phyloP scores from a whole-genome alignment of 2,113 vertebrate genomes.

The Lamprotornis superbus region DNA sequence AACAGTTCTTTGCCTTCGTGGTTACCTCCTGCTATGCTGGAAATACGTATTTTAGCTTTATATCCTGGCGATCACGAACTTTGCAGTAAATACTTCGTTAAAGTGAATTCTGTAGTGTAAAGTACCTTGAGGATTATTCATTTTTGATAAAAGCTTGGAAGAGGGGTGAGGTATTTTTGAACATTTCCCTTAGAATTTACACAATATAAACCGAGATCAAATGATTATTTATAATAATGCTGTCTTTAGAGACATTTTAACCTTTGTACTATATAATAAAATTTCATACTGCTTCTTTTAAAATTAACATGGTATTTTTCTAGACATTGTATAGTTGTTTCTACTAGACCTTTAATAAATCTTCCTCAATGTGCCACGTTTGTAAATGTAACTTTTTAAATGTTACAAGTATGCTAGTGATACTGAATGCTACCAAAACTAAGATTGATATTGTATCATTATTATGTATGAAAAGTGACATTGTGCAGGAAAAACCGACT shows the following conservation, averaged over 20 bases:
- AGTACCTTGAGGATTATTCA: conserved; percentile 18
- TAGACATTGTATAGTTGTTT: conserved; percentile 34
- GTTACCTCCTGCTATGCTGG: conserved; percentile 87
- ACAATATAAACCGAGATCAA: neutral
- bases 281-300: neutral
- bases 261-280: conserved; percentile 20
- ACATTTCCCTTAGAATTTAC: conserved; percentile 40
- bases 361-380: neutral
- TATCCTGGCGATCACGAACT: conserved; percentile 80
- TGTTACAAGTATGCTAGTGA: conserved; percentile 26
- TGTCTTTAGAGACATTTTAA: neutral
- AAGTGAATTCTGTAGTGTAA: conserved; percentile 36
- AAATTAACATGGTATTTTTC: conserved; percentile 56
- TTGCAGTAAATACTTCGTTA: conserved; percentile 64
- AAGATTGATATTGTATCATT: neutral
- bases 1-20: conserved; percentile 89
- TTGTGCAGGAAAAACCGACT: neutral
- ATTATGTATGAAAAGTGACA: neutral
- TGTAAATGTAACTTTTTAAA: conserved; percentile 52
- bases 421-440: conserved; percentile 13
- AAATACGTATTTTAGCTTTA: conserved; percentile 85
- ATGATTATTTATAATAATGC: conserved; percentile 30
- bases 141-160: conserved; percentile 14
- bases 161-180: conserved; percentile 4
- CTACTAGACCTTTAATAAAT: conserved; percentile 33